phyloP scores from a whole-genome alignment of 2,888 invertebrate species.

The Hermodice carunculata region DNA sequence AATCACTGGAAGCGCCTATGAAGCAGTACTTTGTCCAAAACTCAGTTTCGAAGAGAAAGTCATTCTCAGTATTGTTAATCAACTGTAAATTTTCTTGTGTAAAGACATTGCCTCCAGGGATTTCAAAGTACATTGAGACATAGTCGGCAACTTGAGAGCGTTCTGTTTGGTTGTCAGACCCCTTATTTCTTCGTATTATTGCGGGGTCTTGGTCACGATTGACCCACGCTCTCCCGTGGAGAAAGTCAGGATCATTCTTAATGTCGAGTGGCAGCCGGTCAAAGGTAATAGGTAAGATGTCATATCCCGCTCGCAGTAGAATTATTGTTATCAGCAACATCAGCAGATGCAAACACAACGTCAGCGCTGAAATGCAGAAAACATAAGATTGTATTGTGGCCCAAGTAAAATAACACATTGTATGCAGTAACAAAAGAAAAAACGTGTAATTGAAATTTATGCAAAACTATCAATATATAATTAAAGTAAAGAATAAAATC shows the following conservation, averaged over 20 bases:
- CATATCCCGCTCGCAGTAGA: constrained; percentile 25
- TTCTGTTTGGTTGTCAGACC: neutral
- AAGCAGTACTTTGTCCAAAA: constrained; percentile 17
- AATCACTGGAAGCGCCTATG: neutral
- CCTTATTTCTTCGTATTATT: neutral
- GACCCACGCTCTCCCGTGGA: constrained; percentile 47
- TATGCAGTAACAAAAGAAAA: too few relatives aligned
- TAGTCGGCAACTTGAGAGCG: constrained; percentile 29
- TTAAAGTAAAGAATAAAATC: too few relatives aligned
- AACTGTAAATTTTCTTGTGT: constrained; percentile 43
- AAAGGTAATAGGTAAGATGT: constrained; percentile 36
- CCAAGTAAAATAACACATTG: too few relatives aligned
- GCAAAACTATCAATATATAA: too few relatives aligned
- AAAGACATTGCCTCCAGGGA: constrained; percentile 49
- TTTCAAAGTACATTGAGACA: constrained; percentile 45
- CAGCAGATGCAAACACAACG: constrained; percentile 24
- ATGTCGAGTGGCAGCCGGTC: constrained; percentile 48
- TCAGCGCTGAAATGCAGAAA: constrained; percentile 28
- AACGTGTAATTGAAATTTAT: too few relatives aligned
- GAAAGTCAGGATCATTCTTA: constrained; percentile 43
- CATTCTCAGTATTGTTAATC: constrained; percentile 47
- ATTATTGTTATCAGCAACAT: constrained; percentile 28
- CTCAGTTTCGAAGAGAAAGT: constrained; percentile 11
- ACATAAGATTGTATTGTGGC: too few relatives aligned
- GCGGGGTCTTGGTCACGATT: too few relatives aligned